Evolutionary conservation across 2,113 vertebrate species (phyloP).

Genomic region (Hipposideros armiger): DNA sequence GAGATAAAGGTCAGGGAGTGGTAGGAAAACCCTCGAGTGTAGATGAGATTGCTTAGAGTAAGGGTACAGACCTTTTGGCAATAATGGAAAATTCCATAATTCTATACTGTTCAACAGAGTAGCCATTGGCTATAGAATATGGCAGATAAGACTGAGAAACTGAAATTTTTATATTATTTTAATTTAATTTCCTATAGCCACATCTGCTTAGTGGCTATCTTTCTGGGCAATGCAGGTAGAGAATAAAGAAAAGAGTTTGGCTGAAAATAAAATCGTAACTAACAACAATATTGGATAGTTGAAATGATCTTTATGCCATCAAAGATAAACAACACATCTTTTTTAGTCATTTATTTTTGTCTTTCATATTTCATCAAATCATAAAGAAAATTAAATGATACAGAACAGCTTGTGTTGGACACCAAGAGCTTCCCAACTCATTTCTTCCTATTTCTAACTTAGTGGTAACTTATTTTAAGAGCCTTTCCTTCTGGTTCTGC

Average conservation of each 20-base stretch:
- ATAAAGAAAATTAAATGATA: constrained; percentile 29
- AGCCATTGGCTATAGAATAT: not conserved
- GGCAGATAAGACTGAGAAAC: not conserved
- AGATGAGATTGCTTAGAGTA: not conserved
- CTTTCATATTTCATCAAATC: constrained; percentile 9
- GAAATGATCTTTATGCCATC: not conserved
- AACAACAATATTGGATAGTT: not conserved
- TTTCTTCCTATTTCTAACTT: not conserved
- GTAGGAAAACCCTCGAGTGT: not conserved
- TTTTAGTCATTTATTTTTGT: not conserved
- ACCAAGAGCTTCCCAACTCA: not conserved
- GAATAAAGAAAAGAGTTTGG: not conserved
- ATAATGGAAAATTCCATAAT: not conserved
- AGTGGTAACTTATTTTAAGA: not conserved
- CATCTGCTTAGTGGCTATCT: not conserved
- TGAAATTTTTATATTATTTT: not conserved
- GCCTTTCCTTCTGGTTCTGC: not conserved
- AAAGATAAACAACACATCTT: not conserved
- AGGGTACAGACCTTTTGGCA: not conserved
- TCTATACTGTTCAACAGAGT: not conserved
- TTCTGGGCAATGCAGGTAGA: not conserved
- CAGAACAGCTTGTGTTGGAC: not conserved
- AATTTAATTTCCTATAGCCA: not conserved
- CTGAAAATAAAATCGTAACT: not conserved
- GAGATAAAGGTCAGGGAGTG: not conserved